Evolutionary conservation across 2,797 vertebrate genomes (phyloP).

Genomic region (Halcyon chelicuti): DNA sequence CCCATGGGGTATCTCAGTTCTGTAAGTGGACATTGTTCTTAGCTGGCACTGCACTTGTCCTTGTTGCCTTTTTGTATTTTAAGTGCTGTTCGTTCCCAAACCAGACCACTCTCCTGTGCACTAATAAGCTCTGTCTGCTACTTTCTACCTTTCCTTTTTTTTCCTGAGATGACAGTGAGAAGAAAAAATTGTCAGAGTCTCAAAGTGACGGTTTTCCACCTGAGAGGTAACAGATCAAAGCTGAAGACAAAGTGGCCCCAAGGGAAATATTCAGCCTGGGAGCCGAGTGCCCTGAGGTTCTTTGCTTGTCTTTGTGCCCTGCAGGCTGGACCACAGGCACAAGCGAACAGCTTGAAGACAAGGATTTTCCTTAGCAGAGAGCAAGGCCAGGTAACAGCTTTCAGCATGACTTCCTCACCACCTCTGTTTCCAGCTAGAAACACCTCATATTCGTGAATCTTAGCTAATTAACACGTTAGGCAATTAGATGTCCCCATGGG

Average conservation of each 20-base stretch:
- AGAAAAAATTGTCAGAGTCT: background rate
- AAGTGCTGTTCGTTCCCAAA: background rate
- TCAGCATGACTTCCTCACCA: background rate
- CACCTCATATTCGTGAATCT: background rate
- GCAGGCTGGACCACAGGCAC: background rate
- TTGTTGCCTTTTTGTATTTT: background rate
- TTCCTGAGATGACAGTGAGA: background rate
- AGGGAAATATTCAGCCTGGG: background rate
- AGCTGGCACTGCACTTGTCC: background rate
- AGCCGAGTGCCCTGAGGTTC: background rate
- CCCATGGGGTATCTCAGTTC: background rate
- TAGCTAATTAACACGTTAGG: background rate
- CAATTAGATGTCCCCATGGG: background rate
- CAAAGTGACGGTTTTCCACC: background rate
- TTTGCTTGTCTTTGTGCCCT: background rate
- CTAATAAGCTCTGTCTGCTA: background rate
- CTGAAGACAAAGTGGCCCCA: background rate
- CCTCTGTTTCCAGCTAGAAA: background rate
- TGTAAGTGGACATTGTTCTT: background rate
- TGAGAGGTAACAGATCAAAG: background rate
- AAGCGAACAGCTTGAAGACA: background rate
- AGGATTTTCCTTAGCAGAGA: background rate
- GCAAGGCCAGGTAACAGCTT: background rate
- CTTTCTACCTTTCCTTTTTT: background rate
- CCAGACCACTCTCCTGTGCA: background rate